phyloP scores from a whole-genome alignment of 2,888 invertebrate species.

The Acleris laterana region DNA sequence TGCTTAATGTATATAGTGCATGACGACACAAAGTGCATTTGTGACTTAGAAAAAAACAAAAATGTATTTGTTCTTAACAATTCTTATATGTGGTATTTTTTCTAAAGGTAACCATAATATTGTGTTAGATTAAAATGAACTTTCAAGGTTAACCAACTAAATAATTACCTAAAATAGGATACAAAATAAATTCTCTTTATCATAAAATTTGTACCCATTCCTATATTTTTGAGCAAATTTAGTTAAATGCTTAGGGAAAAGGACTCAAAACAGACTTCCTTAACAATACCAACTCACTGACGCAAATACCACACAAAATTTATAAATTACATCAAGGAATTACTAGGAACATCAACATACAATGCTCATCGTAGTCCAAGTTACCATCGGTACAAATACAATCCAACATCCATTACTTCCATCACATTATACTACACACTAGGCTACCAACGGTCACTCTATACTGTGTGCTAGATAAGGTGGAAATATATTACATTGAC shows the following conservation, averaged over 20 bases:
- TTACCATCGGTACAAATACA: constrained; percentile 62
- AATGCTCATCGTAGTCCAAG: constrained; percentile 55
- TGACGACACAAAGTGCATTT: constrained; percentile 43
- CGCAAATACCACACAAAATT: constrained; percentile 38
- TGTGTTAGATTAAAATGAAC: constrained; percentile 47
- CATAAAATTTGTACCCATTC: constrained; percentile 57
- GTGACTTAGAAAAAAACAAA: constrained; percentile 70
- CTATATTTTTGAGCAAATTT: constrained; percentile 63
- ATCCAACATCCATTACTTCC: constrained; percentile 57
- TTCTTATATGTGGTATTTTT: constrained; percentile 52
- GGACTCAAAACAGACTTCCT: constrained; percentile 48
- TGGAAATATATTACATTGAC: too few species aligned
- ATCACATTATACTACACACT: constrained; percentile 54
- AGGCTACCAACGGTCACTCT: constrained; percentile 50
- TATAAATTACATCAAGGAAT: constrained; percentile 55
- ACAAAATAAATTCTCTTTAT: constrained; percentile 45
- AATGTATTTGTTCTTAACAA: constrained; percentile 64
- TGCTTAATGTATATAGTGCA: constrained; percentile 9
- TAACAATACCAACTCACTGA: constrained; percentile 30
- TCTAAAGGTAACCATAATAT: constrained; percentile 66
- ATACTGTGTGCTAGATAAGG: too few species aligned
- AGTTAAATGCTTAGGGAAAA: constrained; percentile 48
- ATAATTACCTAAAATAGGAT: constrained; percentile 44
- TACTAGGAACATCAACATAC: constrained; percentile 70
- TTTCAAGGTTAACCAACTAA: constrained; percentile 38